phyloP scores from a whole-genome alignment of 2,888 invertebrate genomes.

The Spodoptera picta region DNA sequence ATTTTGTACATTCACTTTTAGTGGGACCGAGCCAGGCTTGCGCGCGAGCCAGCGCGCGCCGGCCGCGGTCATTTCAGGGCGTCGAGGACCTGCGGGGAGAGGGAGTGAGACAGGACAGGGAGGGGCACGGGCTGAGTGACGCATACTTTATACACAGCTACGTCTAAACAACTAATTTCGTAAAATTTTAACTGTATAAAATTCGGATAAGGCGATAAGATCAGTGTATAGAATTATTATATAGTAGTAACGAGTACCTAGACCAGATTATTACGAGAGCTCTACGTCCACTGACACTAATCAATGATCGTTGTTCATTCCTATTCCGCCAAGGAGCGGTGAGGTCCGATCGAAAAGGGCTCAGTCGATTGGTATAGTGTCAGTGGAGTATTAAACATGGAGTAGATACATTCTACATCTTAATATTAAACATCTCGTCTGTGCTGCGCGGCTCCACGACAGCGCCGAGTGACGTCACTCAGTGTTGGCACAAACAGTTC shows the following conservation, averaged over 20 bases:
- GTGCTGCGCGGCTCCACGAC: constrained; percentile 9
- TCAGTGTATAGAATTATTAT: constrained; percentile 55
- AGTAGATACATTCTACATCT: constrained; percentile 34
- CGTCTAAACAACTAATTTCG: constrained; percentile 63
- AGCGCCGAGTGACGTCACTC: constrained; percentile 31
- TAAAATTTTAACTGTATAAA: constrained; percentile 68
- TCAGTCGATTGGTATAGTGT: constrained; percentile 1
- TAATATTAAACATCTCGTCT: constrained; percentile 34
- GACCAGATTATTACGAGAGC: constrained; percentile 24
- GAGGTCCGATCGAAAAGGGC: too few relatives aligned
- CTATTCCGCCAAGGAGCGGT: too few relatives aligned
- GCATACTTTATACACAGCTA: constrained; percentile 48
- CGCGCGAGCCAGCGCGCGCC: neutral
- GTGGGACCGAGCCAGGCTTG: constrained; percentile 35
- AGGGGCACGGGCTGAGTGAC: constrained; percentile 16
- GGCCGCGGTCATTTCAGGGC: constrained; percentile 49
- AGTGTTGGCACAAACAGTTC: constrained; percentile 19
- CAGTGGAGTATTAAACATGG: constrained; percentile 29
- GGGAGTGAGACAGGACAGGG: constrained; percentile 2
- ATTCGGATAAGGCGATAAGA: constrained; percentile 77
- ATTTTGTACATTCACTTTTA: constrained; percentile 66
- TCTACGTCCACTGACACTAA: constrained; percentile 20
- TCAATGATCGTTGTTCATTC: neutral
- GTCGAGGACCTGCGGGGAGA: constrained; percentile 61
- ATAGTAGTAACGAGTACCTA: constrained; percentile 38